Conservation (phyloP, 53 echinoderm and acorn worm genomes). For the Echinometra lucunter region DNA sequence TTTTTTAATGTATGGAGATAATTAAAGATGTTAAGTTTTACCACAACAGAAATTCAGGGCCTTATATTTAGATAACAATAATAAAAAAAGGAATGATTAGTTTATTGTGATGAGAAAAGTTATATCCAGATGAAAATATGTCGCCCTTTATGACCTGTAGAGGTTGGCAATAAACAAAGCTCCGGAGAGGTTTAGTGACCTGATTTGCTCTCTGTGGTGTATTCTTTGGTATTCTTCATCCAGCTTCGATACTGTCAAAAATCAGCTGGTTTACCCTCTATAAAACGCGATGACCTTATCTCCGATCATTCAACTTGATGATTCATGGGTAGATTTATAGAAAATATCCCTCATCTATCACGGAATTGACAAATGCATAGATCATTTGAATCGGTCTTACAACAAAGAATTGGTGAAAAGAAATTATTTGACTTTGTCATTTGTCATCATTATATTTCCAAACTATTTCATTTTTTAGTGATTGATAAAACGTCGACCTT, state of each 20-base stretch:
- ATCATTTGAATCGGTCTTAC: neutral
- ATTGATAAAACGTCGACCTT: conserved; percentile 11
- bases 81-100: neutral
- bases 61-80: neutral
- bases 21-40: neutral
- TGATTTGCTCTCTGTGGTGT: conserved; percentile 2
- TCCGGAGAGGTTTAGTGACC: neutral
- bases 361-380: neutral
- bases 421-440: conserved; percentile 25
- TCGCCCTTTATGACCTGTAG: neutral
- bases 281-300: conserved; percentile 11
- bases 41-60: neutral
- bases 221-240: neutral
- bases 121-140: neutral
- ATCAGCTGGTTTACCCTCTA: conserved; percentile 38
- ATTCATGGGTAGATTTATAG: neutral
- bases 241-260: conserved; percentile 45
- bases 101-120: neutral
- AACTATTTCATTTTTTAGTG: neutral
- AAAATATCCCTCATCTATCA: neutral
- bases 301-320: conserved; percentile 30
- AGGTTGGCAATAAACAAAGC: neutral
- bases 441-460: conserved; percentile 30
- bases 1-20: too few species aligned
- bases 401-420: neutral